A percentile compares a stretch with the other conserved stretches of the same genome.
Conservation (phyloP, 2,797 vertebrate species). For the Spinibarbus caldwelli region DNA sequence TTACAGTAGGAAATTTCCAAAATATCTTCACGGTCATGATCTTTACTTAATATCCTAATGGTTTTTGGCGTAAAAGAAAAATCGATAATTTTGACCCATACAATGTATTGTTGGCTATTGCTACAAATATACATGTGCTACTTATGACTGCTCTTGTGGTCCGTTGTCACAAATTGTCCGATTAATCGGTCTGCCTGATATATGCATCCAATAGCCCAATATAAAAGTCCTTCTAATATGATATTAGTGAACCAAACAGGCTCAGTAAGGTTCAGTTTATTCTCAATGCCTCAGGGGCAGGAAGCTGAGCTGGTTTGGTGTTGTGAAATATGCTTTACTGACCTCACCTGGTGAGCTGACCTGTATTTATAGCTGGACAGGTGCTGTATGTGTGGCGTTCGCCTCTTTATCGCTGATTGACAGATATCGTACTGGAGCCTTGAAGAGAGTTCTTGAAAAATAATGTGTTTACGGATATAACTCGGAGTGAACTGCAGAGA, state of each 20-base stretch:
- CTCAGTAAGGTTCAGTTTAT: not conserved
- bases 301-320: not conserved
- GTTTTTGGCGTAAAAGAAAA: too few species aligned
- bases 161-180: not conserved
- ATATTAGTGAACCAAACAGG: not conserved
- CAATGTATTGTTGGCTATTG: too few species aligned
- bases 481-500: not conserved
- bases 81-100: too few species aligned
- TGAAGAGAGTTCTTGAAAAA: not conserved
- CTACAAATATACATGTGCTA: too few species aligned
- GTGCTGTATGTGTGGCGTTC: not conserved
- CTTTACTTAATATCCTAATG: too few species aligned
- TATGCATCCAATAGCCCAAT: not conserved
- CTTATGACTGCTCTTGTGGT: too few species aligned
- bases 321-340: constrained; percentile 13
- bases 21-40: too few species aligned
- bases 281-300: not conserved
- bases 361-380: not conserved
- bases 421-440: not conserved
- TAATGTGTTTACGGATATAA: not conserved
- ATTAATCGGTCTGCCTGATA: not conserved
- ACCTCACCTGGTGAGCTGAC: not conserved
- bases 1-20: too few species aligned
- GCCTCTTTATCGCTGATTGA: not conserved
- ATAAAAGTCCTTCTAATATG: not conserved